Percentiles rank a stretch among this genome's conserved stretches.
These are phyloP conservation scores for Eupithecia dodoneata DNA, from an alignment of 2,888 invertebrate genomes.

Conservation along the genomic window DNA sequence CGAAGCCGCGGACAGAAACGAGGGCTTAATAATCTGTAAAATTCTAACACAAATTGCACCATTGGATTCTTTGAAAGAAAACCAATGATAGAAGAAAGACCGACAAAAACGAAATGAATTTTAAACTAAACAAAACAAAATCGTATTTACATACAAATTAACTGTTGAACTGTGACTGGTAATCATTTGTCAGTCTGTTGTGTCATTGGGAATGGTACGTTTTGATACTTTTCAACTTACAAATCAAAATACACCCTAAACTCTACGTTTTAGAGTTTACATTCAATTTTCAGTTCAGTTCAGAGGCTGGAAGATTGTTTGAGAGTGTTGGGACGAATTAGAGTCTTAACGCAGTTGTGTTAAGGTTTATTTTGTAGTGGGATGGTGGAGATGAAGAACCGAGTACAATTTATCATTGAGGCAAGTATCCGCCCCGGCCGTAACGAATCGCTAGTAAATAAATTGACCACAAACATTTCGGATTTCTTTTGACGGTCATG, in stretches of 20 bases:
- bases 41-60: background rate
- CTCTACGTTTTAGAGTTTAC: slow-evolving; percentile 57
- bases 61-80: background rate
- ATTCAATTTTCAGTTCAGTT: slow-evolving; percentile 47
- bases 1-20: too few relatives aligned
- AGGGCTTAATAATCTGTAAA: background rate
- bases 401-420: slow-evolving; percentile 78
- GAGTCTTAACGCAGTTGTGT: slow-evolving; percentile 41
- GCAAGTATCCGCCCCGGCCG: slow-evolving; percentile 81
- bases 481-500: slow-evolving; percentile 71
- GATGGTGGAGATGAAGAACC: slow-evolving; percentile 67
- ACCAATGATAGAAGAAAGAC: slow-evolving; percentile 29
- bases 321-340: slow-evolving; percentile 42
- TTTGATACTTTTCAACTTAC: slow-evolving; percentile 43
- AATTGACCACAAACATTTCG: slow-evolving; percentile 81
- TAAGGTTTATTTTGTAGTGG: slow-evolving; percentile 49
- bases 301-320: slow-evolving; percentile 22
- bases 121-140: slow-evolving; percentile 55
- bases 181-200: slow-evolving; percentile 78
- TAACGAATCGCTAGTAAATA: slow-evolving; percentile 82
- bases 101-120: slow-evolving; percentile 48
- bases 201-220: slow-evolving; percentile 73
- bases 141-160: slow-evolving; percentile 79
- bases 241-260: slow-evolving; percentile 55
- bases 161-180: slow-evolving; percentile 75